Conservation (phyloP, 2,888 invertebrate genomes). For the Drosophila nigritarsus region DNA sequence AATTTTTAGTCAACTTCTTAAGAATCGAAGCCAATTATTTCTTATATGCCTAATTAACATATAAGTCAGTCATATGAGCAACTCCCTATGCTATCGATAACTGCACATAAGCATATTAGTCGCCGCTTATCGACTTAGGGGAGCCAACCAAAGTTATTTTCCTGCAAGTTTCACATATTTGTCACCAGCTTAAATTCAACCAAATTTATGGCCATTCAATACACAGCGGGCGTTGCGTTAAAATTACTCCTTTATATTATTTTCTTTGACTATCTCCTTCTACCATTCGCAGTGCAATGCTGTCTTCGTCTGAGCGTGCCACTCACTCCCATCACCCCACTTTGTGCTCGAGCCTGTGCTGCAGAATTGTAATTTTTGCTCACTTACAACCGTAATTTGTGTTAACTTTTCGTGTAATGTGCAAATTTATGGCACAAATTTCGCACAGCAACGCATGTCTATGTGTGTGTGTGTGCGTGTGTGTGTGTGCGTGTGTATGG, state of each 20-base stretch:
- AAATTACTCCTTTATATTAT: not conserved
- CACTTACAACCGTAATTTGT: conserved; percentile 81
- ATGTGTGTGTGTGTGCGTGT: conserved; percentile 10
- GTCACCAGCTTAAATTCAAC: conserved; percentile 57
- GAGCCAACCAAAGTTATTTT: conserved; percentile 23
- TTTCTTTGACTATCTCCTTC: not conserved
- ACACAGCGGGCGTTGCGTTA: conserved; percentile 41
- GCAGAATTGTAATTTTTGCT: conserved; percentile 73
- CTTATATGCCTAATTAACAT: not conserved
- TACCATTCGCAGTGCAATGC: not conserved
- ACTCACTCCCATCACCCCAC: not conserved
- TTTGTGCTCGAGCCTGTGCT: conserved; percentile 27
- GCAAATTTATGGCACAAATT: conserved; percentile 75
- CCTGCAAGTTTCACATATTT: conserved; percentile 45
- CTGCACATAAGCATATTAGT: not conserved
- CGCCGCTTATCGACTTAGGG: conserved; percentile 12
- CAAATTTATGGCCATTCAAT: conserved; percentile 67
- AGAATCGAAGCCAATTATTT: not conserved
- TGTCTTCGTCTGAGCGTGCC: conserved; percentile 10
- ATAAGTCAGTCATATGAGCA: not conserved
- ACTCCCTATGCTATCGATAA: conserved; percentile 8
- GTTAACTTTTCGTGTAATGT: conserved; percentile 81
- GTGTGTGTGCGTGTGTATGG: not conserved
- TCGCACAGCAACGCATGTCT: conserved; percentile 32
- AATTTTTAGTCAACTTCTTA: not conserved